Conservation (phyloP, 2,113 vertebrate genomes). For the Fukomys damarensis region DNA sequence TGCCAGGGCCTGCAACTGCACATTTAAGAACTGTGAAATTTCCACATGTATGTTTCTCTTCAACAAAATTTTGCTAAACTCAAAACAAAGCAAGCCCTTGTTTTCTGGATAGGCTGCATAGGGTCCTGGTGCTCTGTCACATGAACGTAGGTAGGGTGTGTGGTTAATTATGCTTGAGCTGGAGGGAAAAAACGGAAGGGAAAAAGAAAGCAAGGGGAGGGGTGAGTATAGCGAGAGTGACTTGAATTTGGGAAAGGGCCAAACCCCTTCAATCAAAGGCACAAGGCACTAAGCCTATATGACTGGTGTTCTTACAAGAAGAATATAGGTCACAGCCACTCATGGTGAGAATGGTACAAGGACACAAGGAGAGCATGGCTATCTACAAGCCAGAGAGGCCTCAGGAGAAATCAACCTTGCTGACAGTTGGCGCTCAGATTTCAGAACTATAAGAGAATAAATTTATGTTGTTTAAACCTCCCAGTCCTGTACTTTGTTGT, state of each 20-base stretch:
- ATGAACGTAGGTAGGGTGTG: background rate
- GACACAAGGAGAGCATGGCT: background rate
- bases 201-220: background rate
- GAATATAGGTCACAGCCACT: background rate
- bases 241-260: background rate
- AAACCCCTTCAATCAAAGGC: background rate
- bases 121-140: background rate
- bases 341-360: rapidly evolving
- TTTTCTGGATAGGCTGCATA: background rate
- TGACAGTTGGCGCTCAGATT: background rate
- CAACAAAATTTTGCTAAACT: background rate
- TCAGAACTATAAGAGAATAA: background rate
- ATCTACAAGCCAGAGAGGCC: background rate
- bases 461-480: background rate
- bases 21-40: background rate
- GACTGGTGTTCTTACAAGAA: background rate
- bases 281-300: background rate
- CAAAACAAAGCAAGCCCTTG: background rate
- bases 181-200: background rate
- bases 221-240: rapidly evolving
- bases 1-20: background rate
- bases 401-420: background rate
- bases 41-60: background rate
- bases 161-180: background rate
- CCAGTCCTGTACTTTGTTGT: background rate